Conservation (phyloP, 2,888 invertebrate species). For the Mythimna albipuncta region DNA sequence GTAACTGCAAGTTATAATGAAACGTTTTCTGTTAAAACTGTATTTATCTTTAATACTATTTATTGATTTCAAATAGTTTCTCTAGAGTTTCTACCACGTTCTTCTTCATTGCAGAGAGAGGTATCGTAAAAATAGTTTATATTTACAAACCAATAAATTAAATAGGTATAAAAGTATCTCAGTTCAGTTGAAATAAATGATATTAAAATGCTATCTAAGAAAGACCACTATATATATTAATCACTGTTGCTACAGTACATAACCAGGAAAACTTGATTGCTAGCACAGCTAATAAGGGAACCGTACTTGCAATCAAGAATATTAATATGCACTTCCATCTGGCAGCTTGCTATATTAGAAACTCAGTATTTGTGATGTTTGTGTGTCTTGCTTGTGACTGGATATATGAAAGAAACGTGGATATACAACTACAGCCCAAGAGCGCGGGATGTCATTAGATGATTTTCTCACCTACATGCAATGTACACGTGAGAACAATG, state of each 20-base stretch:
- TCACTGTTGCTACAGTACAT: not conserved
- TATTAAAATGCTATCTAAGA: not conserved
- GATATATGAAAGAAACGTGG: not conserved
- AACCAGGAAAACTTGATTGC: conserved; percentile 4
- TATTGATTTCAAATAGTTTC: no score
- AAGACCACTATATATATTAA: not conserved
- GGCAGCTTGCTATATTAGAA: not conserved
- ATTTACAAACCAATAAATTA: no score
- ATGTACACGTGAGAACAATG: no score
- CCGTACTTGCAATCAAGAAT: conserved; percentile 6
- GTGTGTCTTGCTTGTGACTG: not conserved
- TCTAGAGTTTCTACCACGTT: no score
- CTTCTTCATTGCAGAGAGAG: no score
- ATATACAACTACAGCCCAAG: not conserved
- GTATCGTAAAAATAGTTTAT: no score
- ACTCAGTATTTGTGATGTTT: not conserved
- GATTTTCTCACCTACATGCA: no score
- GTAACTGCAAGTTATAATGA: no score
- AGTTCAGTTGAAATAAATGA: not conserved
- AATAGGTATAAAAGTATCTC: no score
- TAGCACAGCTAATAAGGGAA: not conserved
- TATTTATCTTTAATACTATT: no score
- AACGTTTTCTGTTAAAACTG: no score
- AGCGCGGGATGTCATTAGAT: no score
- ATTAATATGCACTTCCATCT: conserved; percentile 26